Conservation (phyloP, 1,140 invertebrate genomes). For the Tetragnatha versicolor region DNA sequence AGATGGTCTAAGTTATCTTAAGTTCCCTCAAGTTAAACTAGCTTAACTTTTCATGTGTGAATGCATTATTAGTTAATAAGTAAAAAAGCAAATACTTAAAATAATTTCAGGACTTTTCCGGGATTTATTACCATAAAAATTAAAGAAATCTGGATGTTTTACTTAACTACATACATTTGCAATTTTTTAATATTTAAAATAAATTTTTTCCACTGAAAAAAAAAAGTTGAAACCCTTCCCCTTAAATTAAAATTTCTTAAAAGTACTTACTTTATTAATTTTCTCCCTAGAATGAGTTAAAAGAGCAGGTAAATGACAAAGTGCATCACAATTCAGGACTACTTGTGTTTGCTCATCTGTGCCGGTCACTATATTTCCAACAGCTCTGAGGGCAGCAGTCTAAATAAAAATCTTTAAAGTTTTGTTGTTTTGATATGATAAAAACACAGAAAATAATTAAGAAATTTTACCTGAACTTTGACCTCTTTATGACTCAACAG, state of each 20-base stretch:
- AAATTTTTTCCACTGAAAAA: neutral
- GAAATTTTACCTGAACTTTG: constrained; percentile 71
- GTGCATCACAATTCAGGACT: constrained; percentile 89
- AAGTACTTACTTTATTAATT: constrained; percentile 77
- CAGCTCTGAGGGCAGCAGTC: constrained; percentile 93
- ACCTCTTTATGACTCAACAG: constrained; percentile 88
- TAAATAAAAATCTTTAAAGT: constrained; percentile 65
- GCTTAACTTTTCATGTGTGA: no score
- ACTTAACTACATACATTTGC: neutral
- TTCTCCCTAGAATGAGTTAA: constrained; percentile 78
- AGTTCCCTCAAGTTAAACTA: no score
- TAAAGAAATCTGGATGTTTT: neutral
- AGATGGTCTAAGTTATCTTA: no score
- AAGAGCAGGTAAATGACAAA: constrained; percentile 81
- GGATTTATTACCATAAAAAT: neutral
- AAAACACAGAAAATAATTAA: neutral
- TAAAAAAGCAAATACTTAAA: no score
- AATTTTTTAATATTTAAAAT: neutral
- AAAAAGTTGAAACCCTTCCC: neutral
- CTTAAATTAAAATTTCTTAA: neutral
- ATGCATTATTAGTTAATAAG: no score
- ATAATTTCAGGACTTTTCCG: no score
- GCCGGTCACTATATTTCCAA: constrained; percentile 99
- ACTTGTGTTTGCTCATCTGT: constrained; percentile 98
- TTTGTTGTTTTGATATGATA: neutral